Evolutionary conservation across 2,888 invertebrate genomes (phyloP).

Genomic region (Cephus pulcher): DNA sequence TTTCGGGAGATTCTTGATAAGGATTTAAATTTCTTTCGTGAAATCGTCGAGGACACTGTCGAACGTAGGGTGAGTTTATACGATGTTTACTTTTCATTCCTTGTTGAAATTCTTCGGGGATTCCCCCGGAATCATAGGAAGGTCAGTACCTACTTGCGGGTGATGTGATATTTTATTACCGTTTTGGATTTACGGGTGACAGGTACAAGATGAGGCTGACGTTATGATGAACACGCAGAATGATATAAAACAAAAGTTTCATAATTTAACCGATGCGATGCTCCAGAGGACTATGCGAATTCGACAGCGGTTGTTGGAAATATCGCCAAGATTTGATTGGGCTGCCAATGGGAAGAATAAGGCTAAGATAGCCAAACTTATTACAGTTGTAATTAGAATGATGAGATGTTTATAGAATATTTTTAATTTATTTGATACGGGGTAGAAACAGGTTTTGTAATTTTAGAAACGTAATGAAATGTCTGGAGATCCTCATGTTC

Average conservation of each 20-base stretch:
- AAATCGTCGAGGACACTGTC: conserved; percentile 37
- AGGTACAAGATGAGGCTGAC: conserved; percentile 44
- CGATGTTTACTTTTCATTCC: background rate
- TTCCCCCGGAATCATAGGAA: background rate
- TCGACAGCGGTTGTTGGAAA: conserved; percentile 34
- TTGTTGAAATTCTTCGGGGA: background rate
- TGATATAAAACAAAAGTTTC: conserved; percentile 37
- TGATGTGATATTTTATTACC: background rate
- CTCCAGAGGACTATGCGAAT: conserved; percentile 35
- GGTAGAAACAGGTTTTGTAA: background rate
- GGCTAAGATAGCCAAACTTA: conserved; percentile 29
- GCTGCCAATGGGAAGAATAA: conserved; percentile 32
- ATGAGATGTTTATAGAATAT: background rate
- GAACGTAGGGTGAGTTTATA: conserved; percentile 34
- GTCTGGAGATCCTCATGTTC: conserved; percentile 15
- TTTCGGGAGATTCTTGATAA: conserved; percentile 36
- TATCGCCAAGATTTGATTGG: conserved; percentile 43
- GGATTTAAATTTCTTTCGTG: conserved; percentile 37
- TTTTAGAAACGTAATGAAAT: conserved; percentile 21
- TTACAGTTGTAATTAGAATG: conserved; percentile 18
- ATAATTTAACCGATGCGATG: conserved; percentile 33
- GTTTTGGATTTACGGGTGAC: background rate
- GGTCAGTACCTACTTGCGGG: background rate
- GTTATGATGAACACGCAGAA: conserved; percentile 41
- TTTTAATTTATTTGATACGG: background rate